These are phyloP conservation scores for Dufourea novaeangliae DNA, from an alignment of 1,140 invertebrate species.

Conservation along the genomic window DNA sequence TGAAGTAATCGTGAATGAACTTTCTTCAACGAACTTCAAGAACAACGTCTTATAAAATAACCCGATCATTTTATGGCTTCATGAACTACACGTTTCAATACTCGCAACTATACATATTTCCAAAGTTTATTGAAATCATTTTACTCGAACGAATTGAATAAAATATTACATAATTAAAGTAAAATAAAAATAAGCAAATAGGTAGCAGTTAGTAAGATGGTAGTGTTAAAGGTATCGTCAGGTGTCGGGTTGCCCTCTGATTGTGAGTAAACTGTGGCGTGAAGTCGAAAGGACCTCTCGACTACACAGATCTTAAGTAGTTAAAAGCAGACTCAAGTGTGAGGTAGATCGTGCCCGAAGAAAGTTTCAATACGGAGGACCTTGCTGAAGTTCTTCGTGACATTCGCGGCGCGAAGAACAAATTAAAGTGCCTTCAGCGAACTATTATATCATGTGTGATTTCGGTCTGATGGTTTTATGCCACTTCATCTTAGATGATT, in stretches of 20 bases:
- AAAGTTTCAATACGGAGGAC: conserved; percentile 64
- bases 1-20: too few relatives aligned
- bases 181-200: too few relatives aligned
- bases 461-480: conserved; percentile 43
- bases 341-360: conserved; percentile 69
- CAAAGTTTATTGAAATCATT: too few relatives aligned
- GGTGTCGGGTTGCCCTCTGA: background rate
- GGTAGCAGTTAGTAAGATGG: background rate
- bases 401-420: conserved; percentile 37
- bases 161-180: too few relatives aligned
- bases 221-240: background rate
- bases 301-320: conserved; percentile 53
- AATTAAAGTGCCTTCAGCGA: conserved; percentile 31
- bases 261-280: background rate
- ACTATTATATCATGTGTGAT: conserved; percentile 24
- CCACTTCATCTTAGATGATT: conserved; percentile 29
- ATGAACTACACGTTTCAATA: too few relatives aligned
- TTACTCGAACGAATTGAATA: background rate
- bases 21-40: too few relatives aligned
- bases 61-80: too few relatives aligned
- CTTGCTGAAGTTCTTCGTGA: conserved; percentile 30
- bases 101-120: too few relatives aligned
- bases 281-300: background rate
- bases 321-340: conserved; percentile 57
- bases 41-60: too few relatives aligned